Evolutionary conservation across 2,113 vertebrate genomes (phyloP).

Genomic region (Brachypodius melanocephalos): DNA sequence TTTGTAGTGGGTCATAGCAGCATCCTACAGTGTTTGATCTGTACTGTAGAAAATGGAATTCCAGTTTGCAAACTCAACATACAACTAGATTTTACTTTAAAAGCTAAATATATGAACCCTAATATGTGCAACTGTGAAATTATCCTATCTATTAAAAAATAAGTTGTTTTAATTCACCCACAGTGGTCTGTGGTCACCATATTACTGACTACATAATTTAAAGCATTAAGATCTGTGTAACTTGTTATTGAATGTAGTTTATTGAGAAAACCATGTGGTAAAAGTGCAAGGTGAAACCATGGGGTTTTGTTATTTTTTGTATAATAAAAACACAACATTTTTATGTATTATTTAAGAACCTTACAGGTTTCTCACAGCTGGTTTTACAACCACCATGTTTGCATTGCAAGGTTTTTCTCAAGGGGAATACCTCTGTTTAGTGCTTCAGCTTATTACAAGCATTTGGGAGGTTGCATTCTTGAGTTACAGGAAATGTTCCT

Average conservation of each 20-base stretch:
- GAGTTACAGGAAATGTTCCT: not conserved
- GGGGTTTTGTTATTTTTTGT: not conserved
- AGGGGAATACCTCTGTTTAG: not conserved
- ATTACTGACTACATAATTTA: not conserved
- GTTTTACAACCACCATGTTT: not conserved
- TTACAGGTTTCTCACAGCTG: not conserved
- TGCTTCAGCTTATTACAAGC: not conserved
- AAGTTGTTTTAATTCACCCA: not conserved
- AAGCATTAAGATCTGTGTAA: not conserved
- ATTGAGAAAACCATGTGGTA: not conserved
- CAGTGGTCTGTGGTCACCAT: not conserved
- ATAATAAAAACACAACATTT: not conserved
- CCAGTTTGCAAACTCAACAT: not conserved
- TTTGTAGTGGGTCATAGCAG: not conserved
- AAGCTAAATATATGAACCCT: not conserved
- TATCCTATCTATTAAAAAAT: not conserved
- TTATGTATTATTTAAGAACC: not conserved
- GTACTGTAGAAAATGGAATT: not conserved
- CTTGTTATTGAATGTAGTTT: not conserved
- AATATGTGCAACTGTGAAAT: not conserved
- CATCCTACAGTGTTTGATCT: not conserved
- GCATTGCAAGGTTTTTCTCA: not conserved
- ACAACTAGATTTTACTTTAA: not conserved
- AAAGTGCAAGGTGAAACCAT: not conserved
- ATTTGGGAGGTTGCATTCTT: not conserved